Percentiles rank a stretch among this genome's conserved stretches.
phyloP scores from a whole-genome alignment of 2,113 vertebrate species.

The Suncus etruscus region DNA sequence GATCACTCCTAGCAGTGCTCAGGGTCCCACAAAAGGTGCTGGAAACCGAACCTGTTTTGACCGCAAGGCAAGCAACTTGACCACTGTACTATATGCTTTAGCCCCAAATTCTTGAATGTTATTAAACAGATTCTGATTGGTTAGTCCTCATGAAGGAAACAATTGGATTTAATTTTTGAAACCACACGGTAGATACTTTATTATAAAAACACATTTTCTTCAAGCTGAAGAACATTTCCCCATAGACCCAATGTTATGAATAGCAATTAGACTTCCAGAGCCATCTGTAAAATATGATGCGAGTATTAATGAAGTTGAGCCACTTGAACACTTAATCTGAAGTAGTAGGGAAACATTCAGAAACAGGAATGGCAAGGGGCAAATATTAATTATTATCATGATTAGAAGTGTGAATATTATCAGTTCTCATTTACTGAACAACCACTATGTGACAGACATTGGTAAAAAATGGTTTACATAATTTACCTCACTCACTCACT shows the following conservation, averaged over 20 bases:
- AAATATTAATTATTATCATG: not conserved
- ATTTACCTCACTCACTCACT: not conserved
- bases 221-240: constrained; percentile 45
- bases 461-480: constrained; percentile 5
- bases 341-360: not conserved
- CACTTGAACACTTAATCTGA: not conserved
- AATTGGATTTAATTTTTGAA: not conserved
- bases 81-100: too few relatives aligned
- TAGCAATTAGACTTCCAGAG: not conserved
- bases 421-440: not conserved
- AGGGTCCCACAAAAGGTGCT: too few relatives aligned
- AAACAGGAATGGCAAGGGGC: not conserved
- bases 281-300: constrained; percentile 25
- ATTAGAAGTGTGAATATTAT: not conserved
- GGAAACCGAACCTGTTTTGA: too few relatives aligned
- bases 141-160: constrained; percentile 15
- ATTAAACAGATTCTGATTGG: constrained; percentile 37
- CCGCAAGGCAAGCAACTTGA: too few relatives aligned
- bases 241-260: constrained; percentile 1
- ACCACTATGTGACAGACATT: not conserved
- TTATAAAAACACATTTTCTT: constrained; percentile 54
- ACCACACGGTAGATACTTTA: not conserved
- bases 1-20: too few relatives aligned
- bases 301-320: not conserved
- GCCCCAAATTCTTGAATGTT: not conserved